Evolutionary conservation across 2,113 vertebrate genomes (phyloP).

Genomic region (Cebidichthys violaceus): DNA sequence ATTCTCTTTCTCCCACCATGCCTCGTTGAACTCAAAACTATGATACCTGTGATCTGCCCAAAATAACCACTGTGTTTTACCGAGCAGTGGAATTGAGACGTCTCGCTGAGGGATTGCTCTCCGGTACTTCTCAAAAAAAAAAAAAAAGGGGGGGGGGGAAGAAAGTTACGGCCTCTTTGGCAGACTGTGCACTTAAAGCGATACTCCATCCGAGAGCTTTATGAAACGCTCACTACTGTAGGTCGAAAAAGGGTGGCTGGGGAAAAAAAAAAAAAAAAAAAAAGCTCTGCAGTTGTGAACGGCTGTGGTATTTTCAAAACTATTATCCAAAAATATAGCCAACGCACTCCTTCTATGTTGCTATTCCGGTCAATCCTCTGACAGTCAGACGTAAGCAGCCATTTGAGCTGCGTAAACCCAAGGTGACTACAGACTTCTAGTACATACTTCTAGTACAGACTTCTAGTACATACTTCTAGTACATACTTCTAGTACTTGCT

Average conservation of each 20-base stretch:
- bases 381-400: too few species aligned
- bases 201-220: constrained; percentile 10
- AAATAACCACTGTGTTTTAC: not conserved
- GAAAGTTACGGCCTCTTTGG: not conserved
- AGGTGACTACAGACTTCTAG: too few species aligned
- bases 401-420: too few species aligned
- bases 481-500: not conserved
- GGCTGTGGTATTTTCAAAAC: not conserved
- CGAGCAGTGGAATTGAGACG: not conserved
- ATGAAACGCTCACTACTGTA: not conserved
- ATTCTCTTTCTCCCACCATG: not conserved
- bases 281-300: too few species aligned
- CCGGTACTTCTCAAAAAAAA: not conserved
- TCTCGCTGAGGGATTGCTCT: not conserved
- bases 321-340: not conserved
- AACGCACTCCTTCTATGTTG: not conserved
- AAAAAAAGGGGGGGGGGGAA: too few species aligned
- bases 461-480: not conserved
- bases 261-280: not conserved
- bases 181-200: constrained; percentile 2
- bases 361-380: too few species aligned
- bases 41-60: not conserved
- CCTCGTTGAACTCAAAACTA: constrained; percentile 11
- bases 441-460: not conserved
- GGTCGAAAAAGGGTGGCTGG: not conserved